Percentiles rank a stretch among this genome's conserved stretches.
Evolutionary conservation across 2,797 vertebrate genomes (phyloP).

Genomic region (Amazona finschi): DNA sequence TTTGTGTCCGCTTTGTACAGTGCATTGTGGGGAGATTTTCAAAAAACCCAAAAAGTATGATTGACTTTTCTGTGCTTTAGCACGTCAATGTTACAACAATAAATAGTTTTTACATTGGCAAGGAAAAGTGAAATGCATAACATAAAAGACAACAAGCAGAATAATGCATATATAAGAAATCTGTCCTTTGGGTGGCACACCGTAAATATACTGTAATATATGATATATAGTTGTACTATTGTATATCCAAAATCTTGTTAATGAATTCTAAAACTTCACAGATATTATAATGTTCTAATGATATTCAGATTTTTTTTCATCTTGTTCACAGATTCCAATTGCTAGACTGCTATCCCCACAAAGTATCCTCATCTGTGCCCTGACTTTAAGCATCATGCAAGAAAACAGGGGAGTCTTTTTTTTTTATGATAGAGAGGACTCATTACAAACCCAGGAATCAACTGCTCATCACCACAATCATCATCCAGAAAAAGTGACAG

Average conservation of each 20-base stretch:
- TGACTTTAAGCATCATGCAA: background rate
- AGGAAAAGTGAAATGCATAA: background rate
- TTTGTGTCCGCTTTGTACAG: background rate
- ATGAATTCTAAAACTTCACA: background rate
- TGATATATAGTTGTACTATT: background rate
- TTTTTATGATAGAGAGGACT: background rate
- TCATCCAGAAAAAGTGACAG: background rate
- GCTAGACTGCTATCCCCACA: background rate
- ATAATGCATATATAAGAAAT: background rate
- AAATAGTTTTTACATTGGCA: background rate
- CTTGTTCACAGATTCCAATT: background rate
- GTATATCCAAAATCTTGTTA: background rate
- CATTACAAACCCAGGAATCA: background rate
- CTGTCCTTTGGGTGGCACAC: background rate
- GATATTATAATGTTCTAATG: background rate
- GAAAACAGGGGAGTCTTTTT: background rate
- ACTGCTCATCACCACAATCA: background rate
- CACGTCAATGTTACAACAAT: background rate
- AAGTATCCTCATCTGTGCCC: background rate
- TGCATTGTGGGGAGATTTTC: background rate
- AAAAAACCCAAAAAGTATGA: background rate
- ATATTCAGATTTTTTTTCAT: background rate
- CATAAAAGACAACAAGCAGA: slow-evolving; percentile 17
- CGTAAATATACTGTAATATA: background rate
- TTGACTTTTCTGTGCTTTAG: background rate